Base-by-base conservation (phyloP, 2,113 vertebrate genomes). In the Dunckerocampus dactyliophorus region DNA sequence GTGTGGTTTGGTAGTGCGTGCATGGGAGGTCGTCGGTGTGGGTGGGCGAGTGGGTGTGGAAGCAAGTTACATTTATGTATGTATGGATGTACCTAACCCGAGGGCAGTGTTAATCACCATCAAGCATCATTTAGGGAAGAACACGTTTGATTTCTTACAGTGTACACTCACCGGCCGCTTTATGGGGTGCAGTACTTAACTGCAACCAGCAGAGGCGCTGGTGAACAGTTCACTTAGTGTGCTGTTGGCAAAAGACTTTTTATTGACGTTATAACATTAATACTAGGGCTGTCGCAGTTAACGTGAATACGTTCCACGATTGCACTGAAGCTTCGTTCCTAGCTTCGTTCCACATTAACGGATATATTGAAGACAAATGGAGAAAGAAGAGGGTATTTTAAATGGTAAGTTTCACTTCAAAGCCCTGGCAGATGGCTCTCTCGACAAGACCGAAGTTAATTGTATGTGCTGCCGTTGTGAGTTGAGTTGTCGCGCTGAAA, bases 41-140 rank as follows among this genome's bases (percentile, higher is more conserved):
- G 80, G 76, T 58, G 72, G 39, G 57, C 63, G 31, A 59, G 68
- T 81, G 70, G 70, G 77, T 46, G 62, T 63, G 21, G 28, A 58
- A 47, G 43, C n/a, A 46, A 48, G 62, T 55, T 71, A 62, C 59
- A 15, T 56, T 42, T 24, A 13, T 24, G 22, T 17, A 52, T 52
- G 50, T 28, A 28, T 43, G 39, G 39, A 43, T 12, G 14, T 43
- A 3, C 39, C 13, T 43, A 3, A 43, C 39, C 39, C 39, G 12
- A 43, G 39, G 39, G 39, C 24, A 17, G 24, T 31, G 15, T 53
- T 50, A 22, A 50, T 50, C 48, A 50, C 20, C 39, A 43, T 14
- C 39, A 22, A 22, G 9, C n/a, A 20, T 48, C 47, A 11, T 48
- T 48, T 50, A 6, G 47, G 19, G 12, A 49, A 22, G n/a, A 49